These are phyloP conservation scores for Pelodiscus sinensis DNA, from an alignment of 2,113 vertebrate genomes.

Conservation along the genomic window DNA sequence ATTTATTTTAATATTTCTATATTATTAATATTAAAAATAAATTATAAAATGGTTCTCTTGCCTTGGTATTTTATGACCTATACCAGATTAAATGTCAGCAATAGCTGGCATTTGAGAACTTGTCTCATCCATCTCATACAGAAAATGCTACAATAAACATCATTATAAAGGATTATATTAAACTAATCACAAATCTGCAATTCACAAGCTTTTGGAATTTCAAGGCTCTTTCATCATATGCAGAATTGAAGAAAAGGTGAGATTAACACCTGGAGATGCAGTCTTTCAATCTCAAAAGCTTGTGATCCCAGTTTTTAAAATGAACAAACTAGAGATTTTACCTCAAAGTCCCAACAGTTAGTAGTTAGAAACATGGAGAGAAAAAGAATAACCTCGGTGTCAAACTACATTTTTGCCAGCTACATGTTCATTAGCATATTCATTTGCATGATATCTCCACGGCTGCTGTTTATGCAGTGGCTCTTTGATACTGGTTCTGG, in stretches of 20 bases:
- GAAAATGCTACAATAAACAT: slow-evolving; percentile 73
- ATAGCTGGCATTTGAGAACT: slow-evolving; percentile 67
- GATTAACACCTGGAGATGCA: neutral
- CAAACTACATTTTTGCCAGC: neutral
- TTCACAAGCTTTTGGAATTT: slow-evolving; percentile 23
- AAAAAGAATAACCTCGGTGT: neutral
- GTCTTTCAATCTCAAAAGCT: neutral
- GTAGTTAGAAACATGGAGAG: neutral
- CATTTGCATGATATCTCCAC: neutral
- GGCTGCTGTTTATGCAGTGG: neutral
- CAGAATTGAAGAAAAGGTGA: neutral
- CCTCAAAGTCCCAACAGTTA: neutral
- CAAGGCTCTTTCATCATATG: neutral
- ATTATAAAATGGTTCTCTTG: slow-evolving; percentile 54
- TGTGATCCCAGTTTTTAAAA: neutral
- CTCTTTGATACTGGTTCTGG: fast-evolving
- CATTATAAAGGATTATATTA: slow-evolving; percentile 68
- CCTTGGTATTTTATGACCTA: slow-evolving; percentile 75
- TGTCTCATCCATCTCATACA: slow-evolving; percentile 55
- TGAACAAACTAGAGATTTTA: neutral
- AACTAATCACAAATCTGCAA: slow-evolving; percentile 50
- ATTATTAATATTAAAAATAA: slow-evolving; percentile 63
- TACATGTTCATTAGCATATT: neutral
- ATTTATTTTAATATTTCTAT: slow-evolving; percentile 57
- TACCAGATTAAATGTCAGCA: slow-evolving; percentile 73